Conservation (phyloP, 2,797 vertebrate genomes). For the Macropodus opercularis region DNA sequence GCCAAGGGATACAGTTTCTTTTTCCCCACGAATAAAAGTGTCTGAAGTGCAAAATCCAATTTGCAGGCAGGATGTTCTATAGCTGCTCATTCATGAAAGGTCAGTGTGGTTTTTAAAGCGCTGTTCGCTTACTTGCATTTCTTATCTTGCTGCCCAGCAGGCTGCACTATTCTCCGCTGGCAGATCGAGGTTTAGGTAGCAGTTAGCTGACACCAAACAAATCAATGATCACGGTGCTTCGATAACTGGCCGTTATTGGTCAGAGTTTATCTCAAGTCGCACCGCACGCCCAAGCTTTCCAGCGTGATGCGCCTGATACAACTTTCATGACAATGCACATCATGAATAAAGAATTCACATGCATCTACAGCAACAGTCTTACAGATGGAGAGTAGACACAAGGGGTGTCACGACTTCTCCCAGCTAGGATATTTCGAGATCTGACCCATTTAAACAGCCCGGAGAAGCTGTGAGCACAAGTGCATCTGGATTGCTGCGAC, state of each 20-base stretch:
- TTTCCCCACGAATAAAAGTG: slow-evolving; percentile 46
- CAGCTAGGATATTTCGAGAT: slow-evolving; percentile 75
- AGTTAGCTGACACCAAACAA: slow-evolving; percentile 8
- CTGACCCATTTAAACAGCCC: slow-evolving; percentile 75
- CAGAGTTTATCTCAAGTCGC: slow-evolving; percentile 18
- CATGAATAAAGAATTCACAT: slow-evolving; percentile 40
- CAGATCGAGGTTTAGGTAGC: slow-evolving; percentile 36
- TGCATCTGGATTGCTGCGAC: slow-evolving; percentile 64
- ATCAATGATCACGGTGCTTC: slow-evolving; percentile 16
- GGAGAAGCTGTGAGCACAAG: slow-evolving; percentile 64
- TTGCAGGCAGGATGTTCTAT: slow-evolving; percentile 52
- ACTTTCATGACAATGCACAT: slow-evolving; percentile 52
- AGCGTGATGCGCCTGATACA: slow-evolving; percentile 37
- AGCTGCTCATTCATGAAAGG: slow-evolving; percentile 52
- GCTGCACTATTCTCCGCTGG: slow-evolving; percentile 5
- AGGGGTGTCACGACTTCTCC: slow-evolving; percentile 52
- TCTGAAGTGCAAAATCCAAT: slow-evolving; percentile 57
- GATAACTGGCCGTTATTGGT: slow-evolving; percentile 14
- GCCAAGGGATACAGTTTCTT: slow-evolving; percentile 55
- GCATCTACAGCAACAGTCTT: slow-evolving; percentile 32
- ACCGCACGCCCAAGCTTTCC: not conserved
- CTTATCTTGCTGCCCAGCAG: slow-evolving; percentile 28
- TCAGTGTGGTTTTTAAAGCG: slow-evolving; percentile 56
- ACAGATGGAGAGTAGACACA: slow-evolving; percentile 26
- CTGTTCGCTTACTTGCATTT: slow-evolving; percentile 44